A percentile compares a stretch with the other conserved stretches of the same genome.
Evolutionary conservation across 2,797 vertebrate species (phyloP).

Genomic region (Squalus acanthias): DNA sequence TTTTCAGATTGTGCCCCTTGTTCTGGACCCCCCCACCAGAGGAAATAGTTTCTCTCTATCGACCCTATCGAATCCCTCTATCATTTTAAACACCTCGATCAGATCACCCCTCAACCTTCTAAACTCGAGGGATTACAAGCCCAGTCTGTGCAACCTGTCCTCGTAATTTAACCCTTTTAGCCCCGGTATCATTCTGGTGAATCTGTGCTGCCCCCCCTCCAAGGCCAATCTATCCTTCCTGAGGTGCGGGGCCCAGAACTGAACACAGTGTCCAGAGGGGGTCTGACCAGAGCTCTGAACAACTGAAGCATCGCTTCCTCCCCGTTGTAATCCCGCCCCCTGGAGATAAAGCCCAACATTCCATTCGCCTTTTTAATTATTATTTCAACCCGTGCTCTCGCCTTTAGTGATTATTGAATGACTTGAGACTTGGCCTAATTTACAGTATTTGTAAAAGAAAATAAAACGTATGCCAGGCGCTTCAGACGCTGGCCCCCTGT

Average conservation of each 20-base stretch:
- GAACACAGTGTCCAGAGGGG: background rate
- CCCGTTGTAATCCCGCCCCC: background rate
- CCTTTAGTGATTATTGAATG: background rate
- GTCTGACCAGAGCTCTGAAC: background rate
- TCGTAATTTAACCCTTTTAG: too few relatives aligned
- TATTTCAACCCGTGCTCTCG: background rate
- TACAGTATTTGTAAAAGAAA: background rate
- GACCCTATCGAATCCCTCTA: too few relatives aligned
- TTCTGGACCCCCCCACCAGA: too few relatives aligned
- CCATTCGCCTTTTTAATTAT: background rate
- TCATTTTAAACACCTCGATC: too few relatives aligned
- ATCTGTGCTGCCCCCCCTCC: background rate
- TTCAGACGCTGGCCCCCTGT: background rate
- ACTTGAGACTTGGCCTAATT: background rate
- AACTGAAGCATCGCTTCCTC: background rate
- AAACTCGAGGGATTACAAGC: too few relatives aligned
- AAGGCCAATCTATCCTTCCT: too few relatives aligned
- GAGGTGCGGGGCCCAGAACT: too few relatives aligned
- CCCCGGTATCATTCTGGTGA: background rate
- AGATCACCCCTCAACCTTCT: too few relatives aligned
- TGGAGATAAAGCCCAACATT: background rate
- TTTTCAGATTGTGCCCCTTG: too few relatives aligned
- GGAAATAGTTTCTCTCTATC: too few relatives aligned
- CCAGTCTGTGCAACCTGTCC: too few relatives aligned
- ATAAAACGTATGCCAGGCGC: background rate